Base-by-base conservation (phyloP, 2,113 vertebrate genomes). In the Percopsis transmontana region DNA sequence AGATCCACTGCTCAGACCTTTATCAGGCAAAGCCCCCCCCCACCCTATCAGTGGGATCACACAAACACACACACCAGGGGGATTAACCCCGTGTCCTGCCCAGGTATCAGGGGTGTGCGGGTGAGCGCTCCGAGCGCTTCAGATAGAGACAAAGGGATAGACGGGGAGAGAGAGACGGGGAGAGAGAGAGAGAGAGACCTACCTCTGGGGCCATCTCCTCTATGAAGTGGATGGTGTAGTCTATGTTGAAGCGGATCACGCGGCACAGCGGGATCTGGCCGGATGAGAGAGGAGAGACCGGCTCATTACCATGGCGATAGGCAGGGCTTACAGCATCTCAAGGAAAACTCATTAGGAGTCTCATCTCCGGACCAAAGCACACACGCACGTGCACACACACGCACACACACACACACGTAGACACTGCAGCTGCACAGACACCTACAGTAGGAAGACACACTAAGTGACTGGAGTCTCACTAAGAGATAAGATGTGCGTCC, bases 221-320 rank as follows among this genome's bases (percentile, higher is more conserved):
- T 69, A 99, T 99, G 90, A 99, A 99, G 92, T 99, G 97, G 86
- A 99, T 98, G 64, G 95, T 99, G 93, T 99, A 99, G 91, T 99
- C 97, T 89, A 99, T 99, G 93, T 99, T 99, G 93, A 99, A 99
- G 86, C 97, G 94, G 87, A 99, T 98, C 84, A 99, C 97, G 86
- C 96, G 95, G 90, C 97, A 99, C 78, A 99, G 87, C 81, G 97
- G 96, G 81, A 99, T 97, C 97, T 99, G 92, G 48, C 2, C 5
- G 27, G 91, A 89, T 72, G 82, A 86, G 63, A 80, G 67, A 69
- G 53, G 72, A 72, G 58, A 21, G 59, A 47, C 20, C 1, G 44
- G 65, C 68, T 87, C 81, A 82, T 87, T 88, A 86, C 70, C 57
- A 52, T 15, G 58, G 73, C 50, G 61, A 66, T 58, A 61, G 70